These are phyloP conservation scores for Pediacus dermestoides DNA, from an alignment of 2,888 invertebrate species.

Conservation along the genomic window DNA sequence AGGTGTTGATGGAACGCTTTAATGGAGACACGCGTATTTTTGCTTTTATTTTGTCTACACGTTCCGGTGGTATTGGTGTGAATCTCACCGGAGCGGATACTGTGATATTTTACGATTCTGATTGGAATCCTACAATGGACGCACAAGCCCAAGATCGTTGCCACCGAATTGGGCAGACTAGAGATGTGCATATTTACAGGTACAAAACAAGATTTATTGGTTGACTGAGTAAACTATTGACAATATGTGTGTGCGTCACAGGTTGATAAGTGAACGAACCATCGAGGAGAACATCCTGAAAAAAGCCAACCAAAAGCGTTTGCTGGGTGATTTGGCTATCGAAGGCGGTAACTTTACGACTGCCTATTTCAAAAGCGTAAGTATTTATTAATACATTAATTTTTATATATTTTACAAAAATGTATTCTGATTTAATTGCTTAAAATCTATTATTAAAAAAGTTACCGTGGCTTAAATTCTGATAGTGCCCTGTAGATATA, in stretches of 20 bases:
- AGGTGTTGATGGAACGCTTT: slow-evolving; percentile 93
- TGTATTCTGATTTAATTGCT: too few relatives aligned
- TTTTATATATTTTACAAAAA: too few relatives aligned
- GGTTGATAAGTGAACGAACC: slow-evolving; percentile 93
- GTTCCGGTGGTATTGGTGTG: slow-evolving; percentile 96
- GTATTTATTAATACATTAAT: too few relatives aligned
- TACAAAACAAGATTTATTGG: too few relatives aligned
- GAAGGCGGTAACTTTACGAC: slow-evolving; percentile 99
- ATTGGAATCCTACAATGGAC: slow-evolving; percentile 99
- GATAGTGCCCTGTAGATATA: too few relatives aligned
- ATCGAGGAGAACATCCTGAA: slow-evolving; percentile 99
- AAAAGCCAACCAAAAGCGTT: slow-evolving; percentile 96
- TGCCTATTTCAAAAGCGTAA: slow-evolving; percentile 85
- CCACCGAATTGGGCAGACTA: slow-evolving; percentile 98
- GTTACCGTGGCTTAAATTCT: too few relatives aligned
- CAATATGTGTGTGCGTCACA: too few relatives aligned
- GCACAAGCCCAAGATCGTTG: slow-evolving; percentile 95
- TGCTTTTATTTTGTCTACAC: slow-evolving; percentile 95
- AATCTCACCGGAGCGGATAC: slow-evolving; percentile 99
- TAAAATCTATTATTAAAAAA: too few relatives aligned
- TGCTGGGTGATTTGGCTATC: slow-evolving; percentile 94
- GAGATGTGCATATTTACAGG: slow-evolving; percentile 97
- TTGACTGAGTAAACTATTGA: too few relatives aligned
- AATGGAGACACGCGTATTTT: slow-evolving; percentile 94
- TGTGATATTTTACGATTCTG: slow-evolving; percentile 99